These are phyloP conservation scores for Hylaea fasciaria DNA, from an alignment of 2,888 invertebrate species.

Conservation along the genomic window DNA sequence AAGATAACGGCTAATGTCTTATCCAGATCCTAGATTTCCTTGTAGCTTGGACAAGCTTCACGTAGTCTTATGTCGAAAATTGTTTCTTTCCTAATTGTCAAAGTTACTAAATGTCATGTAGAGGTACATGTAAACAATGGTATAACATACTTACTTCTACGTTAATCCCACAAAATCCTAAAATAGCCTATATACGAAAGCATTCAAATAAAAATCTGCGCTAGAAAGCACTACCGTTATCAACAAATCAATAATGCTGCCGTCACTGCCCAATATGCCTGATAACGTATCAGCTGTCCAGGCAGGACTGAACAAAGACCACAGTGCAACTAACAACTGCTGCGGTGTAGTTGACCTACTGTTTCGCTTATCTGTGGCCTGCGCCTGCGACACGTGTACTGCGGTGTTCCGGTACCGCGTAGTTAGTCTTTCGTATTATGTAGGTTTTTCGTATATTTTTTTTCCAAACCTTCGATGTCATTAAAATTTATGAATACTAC, in stretches of 20 bases:
- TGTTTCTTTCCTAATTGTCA: too few species aligned
- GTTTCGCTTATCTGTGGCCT: slow-evolving; percentile 57
- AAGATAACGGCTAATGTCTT: too few species aligned
- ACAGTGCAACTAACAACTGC: slow-evolving; percentile 60
- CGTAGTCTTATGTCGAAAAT: too few species aligned
- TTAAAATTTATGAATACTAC: too few species aligned
- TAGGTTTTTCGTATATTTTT: not conserved
- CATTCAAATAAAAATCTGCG: slow-evolving; percentile 56
- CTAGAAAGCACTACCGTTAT: slow-evolving; percentile 66
- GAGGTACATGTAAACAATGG: not conserved
- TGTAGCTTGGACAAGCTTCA: too few species aligned
- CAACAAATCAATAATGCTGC: slow-evolving; percentile 76
- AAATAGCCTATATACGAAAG: slow-evolving; percentile 17
- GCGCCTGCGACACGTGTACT: slow-evolving; percentile 50
- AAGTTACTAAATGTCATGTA: too few species aligned
- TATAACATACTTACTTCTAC: not conserved
- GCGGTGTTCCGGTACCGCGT: slow-evolving; percentile 43
- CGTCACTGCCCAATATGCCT: slow-evolving; percentile 61
- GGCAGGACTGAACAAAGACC: slow-evolving; percentile 62
- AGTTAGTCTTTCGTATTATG: not conserved
- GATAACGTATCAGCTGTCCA: slow-evolving; percentile 59
- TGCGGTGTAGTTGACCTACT: slow-evolving; percentile 35
- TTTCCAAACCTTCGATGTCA: not conserved
- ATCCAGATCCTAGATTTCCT: too few species aligned
- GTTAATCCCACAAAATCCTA: slow-evolving; percentile 4